Base-by-base conservation (phyloP, 1,140 invertebrate species). In the Trypoxylus dichotomus region DNA sequence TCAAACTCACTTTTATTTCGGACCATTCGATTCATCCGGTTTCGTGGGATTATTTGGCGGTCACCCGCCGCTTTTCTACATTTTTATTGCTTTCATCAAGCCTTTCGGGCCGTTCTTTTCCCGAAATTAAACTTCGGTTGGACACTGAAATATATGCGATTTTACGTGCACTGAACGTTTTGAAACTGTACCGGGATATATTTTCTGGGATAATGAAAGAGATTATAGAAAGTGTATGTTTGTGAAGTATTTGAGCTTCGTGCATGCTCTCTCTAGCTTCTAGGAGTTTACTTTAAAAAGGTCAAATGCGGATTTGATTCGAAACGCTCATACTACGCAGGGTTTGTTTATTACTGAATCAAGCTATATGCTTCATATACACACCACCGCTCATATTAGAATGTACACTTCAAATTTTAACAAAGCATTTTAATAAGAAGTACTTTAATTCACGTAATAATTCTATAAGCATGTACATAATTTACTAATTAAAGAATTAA, bases 1-100 rank as follows among this genome's bases (percentile, higher is more conserved):
- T 63, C 60, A 63, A n/a, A 63, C 60, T 63, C n/a, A 63, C 60
- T 63, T 63, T 63, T 63, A 63, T 63, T 63, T 24, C n/a, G 19
- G 25, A 24, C 25, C 21, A 19, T 63, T 24, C 60, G 2, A 63
- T 63, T 27, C 60, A 19, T 63, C 25, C 60, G 21, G 60, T 63
- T 27, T 24, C 19, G 60, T 19, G 13, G 21, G 21, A 63, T 63
- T 63, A 24, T 63, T 19, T 19, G 60, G 60, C 60, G 25, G 60
- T 24, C 60, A 6, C 60, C 10, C 10, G 19, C 5, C 60, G 60
- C 60, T 63, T 63, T 24, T 63, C 60, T 63, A 24, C 60, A 25
- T 63, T 63, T 63, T 63, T 63, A 63, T 63, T 19, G 21, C 60
- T 63, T 63, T 25, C 60, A 63, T 63, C 60, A 63, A 63, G 13